Conservation (phyloP, 2,113 vertebrate species). For the Pipa parva region DNA sequence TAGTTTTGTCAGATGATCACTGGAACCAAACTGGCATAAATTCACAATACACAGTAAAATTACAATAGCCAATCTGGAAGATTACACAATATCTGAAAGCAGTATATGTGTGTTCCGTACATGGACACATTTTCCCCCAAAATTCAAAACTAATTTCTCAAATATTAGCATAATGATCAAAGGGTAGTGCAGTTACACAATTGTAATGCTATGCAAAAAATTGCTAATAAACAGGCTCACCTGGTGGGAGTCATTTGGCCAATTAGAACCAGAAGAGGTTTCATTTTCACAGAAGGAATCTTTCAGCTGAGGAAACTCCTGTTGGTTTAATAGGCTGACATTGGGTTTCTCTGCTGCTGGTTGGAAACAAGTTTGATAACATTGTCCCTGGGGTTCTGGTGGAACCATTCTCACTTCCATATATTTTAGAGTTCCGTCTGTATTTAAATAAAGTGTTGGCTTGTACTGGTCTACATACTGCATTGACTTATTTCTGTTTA, state of each 20-base stretch:
- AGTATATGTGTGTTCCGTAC: too few species aligned
- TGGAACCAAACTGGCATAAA: too few species aligned
- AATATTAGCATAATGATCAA: too few species aligned
- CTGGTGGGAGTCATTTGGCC: constrained; percentile 60
- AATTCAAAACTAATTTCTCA: too few species aligned
- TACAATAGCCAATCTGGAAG: too few species aligned
- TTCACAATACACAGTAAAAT: too few species aligned
- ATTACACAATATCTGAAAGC: too few species aligned
- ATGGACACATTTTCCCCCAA: too few species aligned
- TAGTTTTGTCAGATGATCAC: too few species aligned
- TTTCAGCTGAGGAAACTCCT: constrained; percentile 52
- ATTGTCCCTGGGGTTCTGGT: constrained; percentile 72
- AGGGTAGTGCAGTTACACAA: too few species aligned
- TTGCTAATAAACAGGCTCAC: constrained; percentile 50
- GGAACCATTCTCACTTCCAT: constrained; percentile 84
- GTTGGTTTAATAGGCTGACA: constrained; percentile 61
- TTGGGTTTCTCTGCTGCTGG: constrained; percentile 72
- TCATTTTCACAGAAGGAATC: constrained; percentile 51
- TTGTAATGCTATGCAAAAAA: too few species aligned
- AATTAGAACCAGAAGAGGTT: constrained; percentile 29
- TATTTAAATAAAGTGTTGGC: constrained; percentile 80
- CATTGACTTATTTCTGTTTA: constrained; percentile 53
- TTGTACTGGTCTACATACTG: constrained; percentile 72
- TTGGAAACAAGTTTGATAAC: constrained; percentile 77
- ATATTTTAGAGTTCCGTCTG: constrained; percentile 83